Conservation (phyloP, 92 coral and sea anemone species). For the Palythoa heliodiscus region DNA sequence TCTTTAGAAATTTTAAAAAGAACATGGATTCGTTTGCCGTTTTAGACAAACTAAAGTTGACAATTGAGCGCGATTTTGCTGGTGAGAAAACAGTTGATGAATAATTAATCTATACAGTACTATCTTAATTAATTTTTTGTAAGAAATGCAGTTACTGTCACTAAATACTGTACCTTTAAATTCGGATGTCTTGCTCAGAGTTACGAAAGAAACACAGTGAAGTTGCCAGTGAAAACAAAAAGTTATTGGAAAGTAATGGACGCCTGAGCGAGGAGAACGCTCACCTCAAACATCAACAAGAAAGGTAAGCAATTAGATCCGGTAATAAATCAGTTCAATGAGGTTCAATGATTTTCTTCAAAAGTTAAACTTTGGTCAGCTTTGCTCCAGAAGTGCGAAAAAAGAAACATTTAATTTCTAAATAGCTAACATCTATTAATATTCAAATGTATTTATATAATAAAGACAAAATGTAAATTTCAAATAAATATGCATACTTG, state of each 20-base stretch:
- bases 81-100: not conserved
- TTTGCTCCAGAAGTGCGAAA: too few relatives aligned
- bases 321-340: too few relatives aligned
- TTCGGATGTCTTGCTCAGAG: slow-evolving; percentile 2
- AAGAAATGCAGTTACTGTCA: not conserved
- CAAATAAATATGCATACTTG: too few relatives aligned
- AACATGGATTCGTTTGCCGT: slow-evolving; percentile 22
- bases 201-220: slow-evolving; percentile 4
- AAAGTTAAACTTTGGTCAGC: too few relatives aligned
- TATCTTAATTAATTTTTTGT: not conserved
- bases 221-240: not conserved
- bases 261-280: not conserved
- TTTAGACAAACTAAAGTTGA: slow-evolving; percentile 28
- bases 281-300: not conserved
- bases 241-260: slow-evolving; percentile 1
- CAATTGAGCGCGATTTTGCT: slow-evolving; percentile 34
- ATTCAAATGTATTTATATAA: too few relatives aligned
- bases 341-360: too few relatives aligned
- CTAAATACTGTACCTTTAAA: not conserved
- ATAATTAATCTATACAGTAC: too few relatives aligned
- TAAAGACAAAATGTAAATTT: too few relatives aligned
- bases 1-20: not conserved
- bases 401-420: too few relatives aligned
- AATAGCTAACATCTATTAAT: too few relatives aligned
- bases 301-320: slow-evolving; percentile 14